Evolutionary conservation across 2,113 vertebrate genomes (phyloP), one percentile per base, ranked within the genome.

Genomic region (Toxostoma redivivum): DNA sequence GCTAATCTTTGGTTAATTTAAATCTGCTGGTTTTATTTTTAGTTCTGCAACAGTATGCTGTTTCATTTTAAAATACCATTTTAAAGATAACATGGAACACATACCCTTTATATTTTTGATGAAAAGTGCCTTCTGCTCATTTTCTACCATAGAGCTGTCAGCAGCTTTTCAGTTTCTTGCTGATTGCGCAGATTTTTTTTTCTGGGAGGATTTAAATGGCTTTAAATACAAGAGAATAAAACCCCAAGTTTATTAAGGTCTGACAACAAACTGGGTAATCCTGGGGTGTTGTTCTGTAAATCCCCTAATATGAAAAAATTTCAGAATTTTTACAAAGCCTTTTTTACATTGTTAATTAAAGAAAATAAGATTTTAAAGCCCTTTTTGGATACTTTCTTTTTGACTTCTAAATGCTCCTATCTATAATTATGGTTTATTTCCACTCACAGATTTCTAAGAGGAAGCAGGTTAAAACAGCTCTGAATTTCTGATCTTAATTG

Each of bases 151-250:
- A 57, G 47, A 74, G 14, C 35, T 88, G 38, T 76, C 71, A 80
- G 62, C 61, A 85, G 79, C 86, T 90, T 95, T 94, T 81, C 24
- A 72, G 21, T 81, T 93, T 88, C 73, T 85, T 90, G 91, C 48
- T 90, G 71, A 80, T 76, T 51, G 65, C 71, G 74, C 73, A 54
- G 27, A 33, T 66, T 50, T 61, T 64, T 80, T 84, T 86, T 91
- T 48, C 60, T 81, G 18, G 8, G 30, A 27, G 73, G 79, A 87
- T 90, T 94, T 84, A 84, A 92, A 93, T 23, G 42, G 86, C 42
- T 88, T 85, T 94, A 88, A 94, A 93, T 81, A 60, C 66, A 92
- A 25, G 42, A 88, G 70, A 77, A 69, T 69, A 79, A 82, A 84
- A 9, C 0, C n/a, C 42, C 37, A 87, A 48, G 21, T 94, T 97